Evolutionary conservation across 2,113 vertebrate species (phyloP).

Genomic region (Heptranchias perlo): DNA sequence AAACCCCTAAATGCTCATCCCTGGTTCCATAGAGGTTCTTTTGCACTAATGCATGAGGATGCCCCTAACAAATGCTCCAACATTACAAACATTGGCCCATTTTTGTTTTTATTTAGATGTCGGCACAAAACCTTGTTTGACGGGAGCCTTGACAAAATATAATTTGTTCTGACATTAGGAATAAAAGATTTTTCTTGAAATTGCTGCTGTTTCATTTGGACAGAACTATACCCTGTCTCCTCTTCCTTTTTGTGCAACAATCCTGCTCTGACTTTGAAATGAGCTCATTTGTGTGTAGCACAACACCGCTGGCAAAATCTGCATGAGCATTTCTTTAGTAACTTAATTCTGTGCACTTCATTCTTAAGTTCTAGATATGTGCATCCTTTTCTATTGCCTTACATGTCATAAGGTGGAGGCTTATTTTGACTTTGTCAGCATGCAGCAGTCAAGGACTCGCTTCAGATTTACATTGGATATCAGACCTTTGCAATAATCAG

Average conservation of each 20-base stretch:
- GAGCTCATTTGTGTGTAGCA: slow-evolving; percentile 50
- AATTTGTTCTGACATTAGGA: background rate
- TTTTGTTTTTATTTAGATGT: background rate
- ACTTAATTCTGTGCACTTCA: slow-evolving; percentile 48
- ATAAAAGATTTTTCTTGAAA: background rate
- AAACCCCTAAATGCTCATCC: background rate
- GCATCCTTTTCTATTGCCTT: slow-evolving; percentile 43
- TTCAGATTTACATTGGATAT: slow-evolving; percentile 52
- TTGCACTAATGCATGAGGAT: background rate
- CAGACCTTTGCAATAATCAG: slow-evolving; percentile 55
- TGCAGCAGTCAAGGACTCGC: slow-evolving; percentile 41
- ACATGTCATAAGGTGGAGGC: slow-evolving; percentile 42
- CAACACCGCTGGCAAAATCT: slow-evolving; percentile 48
- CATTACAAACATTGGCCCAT: background rate
- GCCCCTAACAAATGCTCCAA: background rate
- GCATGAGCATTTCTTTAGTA: slow-evolving; percentile 48
- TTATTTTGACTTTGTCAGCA: slow-evolving; percentile 43
- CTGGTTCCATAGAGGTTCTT: background rate
- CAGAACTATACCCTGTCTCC: slow-evolving; percentile 20
- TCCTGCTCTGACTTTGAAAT: slow-evolving; percentile 42
- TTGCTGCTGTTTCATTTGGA: background rate
- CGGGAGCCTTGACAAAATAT: background rate
- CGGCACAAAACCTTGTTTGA: background rate
- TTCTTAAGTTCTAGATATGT: slow-evolving; percentile 45
- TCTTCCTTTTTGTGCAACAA: background rate